These are phyloP conservation scores for Dyspetes luteomarginatus DNA, from an alignment of 2,888 invertebrate species.

Conservation along the genomic window DNA sequence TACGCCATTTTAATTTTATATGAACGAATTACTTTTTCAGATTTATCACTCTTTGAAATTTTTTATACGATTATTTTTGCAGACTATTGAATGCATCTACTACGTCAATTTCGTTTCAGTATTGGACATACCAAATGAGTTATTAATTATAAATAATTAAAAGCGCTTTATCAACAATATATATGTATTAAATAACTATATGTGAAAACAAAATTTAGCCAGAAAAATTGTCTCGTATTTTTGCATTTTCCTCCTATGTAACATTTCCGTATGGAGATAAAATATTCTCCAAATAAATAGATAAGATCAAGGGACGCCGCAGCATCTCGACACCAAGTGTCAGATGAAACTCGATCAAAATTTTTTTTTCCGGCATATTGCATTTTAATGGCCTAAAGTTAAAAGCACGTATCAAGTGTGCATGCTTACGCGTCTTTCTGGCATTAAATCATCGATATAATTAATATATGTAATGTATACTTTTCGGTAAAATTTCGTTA, in stretches of 20 bases:
- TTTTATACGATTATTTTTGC: not conserved
- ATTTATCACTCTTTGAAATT: not conserved
- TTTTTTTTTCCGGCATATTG: too few relatives aligned
- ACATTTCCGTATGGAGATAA: not conserved
- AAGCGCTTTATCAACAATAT: not conserved
- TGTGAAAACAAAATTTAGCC: not conserved
- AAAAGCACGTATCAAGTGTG: too few relatives aligned
- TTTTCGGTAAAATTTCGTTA: too few relatives aligned
- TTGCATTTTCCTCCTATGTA: too few relatives aligned
- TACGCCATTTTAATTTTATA: not conserved
- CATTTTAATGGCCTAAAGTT: too few relatives aligned
- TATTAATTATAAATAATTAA: not conserved
- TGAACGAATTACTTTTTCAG: not conserved
- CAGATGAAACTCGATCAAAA: too few relatives aligned
- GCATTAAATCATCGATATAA: too few relatives aligned
- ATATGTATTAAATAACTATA: not conserved
- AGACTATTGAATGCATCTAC: constrained; percentile 11
- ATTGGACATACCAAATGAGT: not conserved
- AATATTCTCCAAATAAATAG: too few relatives aligned
- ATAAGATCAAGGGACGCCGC: too few relatives aligned
- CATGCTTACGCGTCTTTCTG: too few relatives aligned
- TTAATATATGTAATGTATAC: too few relatives aligned
- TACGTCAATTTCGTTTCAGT: not conserved
- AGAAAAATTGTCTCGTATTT: not conserved
- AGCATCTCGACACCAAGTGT: too few relatives aligned